Conservation (phyloP, 2,113 vertebrate genomes). For the Thinocorus orbignyianus region DNA sequence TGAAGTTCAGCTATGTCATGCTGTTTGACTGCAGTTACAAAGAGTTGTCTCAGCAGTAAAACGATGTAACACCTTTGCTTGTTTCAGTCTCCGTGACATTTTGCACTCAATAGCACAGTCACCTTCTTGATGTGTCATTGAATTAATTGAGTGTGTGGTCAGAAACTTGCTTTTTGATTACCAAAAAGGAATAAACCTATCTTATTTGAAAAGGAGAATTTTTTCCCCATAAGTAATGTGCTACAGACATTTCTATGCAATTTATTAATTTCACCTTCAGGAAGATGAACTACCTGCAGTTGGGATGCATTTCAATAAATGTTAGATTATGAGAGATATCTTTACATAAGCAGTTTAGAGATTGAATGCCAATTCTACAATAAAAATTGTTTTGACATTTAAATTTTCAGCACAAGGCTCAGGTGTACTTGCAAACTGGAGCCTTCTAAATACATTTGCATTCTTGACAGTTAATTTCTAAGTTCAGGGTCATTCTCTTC, state of each 20-base stretch:
- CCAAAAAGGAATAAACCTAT: background rate
- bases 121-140: background rate
- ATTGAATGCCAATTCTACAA: background rate
- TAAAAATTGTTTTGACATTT: background rate
- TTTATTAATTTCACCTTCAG: background rate
- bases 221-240: background rate
- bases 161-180: background rate
- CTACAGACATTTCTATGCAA: background rate
- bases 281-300: background rate
- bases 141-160: background rate
- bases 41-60: background rate
- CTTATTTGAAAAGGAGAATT: background rate
- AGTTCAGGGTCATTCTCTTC: background rate
- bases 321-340: background rate
- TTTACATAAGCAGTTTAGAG: background rate
- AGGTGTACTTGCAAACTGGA: background rate
- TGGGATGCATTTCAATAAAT: background rate
- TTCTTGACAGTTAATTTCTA: background rate
- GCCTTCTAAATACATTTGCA: background rate
- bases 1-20: background rate
- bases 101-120: background rate
- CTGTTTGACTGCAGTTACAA: background rate
- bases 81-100: background rate
- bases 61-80: background rate
- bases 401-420: background rate